Evolutionary conservation across 2,113 vertebrate species (phyloP).

Genomic region (Ictalurus punctatus): DNA sequence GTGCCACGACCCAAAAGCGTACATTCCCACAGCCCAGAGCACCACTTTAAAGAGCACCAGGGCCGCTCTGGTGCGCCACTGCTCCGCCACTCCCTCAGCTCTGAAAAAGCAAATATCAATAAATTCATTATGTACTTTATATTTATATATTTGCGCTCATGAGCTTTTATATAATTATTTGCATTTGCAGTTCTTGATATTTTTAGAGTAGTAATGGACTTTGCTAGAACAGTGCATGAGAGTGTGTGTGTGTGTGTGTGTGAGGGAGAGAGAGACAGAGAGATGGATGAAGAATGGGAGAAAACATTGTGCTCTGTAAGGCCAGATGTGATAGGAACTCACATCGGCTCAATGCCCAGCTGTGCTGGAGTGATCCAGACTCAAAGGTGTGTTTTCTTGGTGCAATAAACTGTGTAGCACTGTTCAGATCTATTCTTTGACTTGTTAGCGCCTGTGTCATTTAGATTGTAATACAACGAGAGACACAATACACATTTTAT

Average conservation of each 20-base stretch:
- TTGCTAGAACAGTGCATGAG: conserved; percentile 56
- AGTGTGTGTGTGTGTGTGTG: conserved; percentile 32
- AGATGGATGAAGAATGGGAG: not conserved
- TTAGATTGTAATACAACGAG: not conserved
- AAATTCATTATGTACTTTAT: conserved; percentile 80
- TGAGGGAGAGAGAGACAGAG: conserved; percentile 44
- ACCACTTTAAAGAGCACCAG: conserved; percentile 76
- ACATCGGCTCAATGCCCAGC: conserved; percentile 43
- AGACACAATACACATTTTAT: not conserved
- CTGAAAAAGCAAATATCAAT: conserved; percentile 78
- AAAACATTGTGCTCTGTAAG: conserved; percentile 32
- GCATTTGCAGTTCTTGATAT: conserved; percentile 59
- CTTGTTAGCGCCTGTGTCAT: not conserved
- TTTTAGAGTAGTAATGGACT: conserved; percentile 63
- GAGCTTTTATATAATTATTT: conserved; percentile 62
- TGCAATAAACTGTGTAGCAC: not conserved
- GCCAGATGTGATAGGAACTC: conserved; percentile 33
- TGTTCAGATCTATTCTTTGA: not conserved
- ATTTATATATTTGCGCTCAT: conserved; percentile 76
- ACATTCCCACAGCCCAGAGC: conserved; percentile 77
- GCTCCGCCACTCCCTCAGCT: conserved; percentile 71
- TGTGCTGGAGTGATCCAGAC: conserved; percentile 27
- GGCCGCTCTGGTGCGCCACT: conserved; percentile 65
- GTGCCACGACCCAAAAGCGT: conserved; percentile 73
- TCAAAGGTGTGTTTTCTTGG: conserved; percentile 22